Base-by-base conservation (phyloP, 2,888 invertebrate genomes). In the Drosophila seclusa region DNA sequence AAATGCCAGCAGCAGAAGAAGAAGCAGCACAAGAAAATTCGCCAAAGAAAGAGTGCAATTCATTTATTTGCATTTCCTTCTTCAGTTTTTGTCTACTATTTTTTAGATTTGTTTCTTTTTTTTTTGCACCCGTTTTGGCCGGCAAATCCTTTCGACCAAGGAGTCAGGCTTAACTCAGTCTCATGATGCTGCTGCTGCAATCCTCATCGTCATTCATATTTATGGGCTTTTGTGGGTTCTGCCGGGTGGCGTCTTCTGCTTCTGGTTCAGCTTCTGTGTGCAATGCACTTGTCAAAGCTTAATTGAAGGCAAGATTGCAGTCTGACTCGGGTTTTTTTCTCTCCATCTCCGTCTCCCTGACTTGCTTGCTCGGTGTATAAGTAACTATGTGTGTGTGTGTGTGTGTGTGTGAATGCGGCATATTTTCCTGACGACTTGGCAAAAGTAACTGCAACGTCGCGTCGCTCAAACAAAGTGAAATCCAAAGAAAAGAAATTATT, bases 221-320 rank as follows among this genome's bases (percentile, higher is more conserved):
- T 89, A 89, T 87, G 76, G 76, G 72, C 82, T 82, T 82, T 87
- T 82, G 81, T 86, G 83, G 82, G 71, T 61, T 67, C 40, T 59
- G 54, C 65, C 59, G 54, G 58, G 45, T 66, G 66, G 68, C 81
- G 68, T 71, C 84, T 71, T 63, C 66, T 73, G 42, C 69, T 70
- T 71, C 64, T 72, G 70, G 69, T 60, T 50, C 71, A 57, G n/a
- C 24, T 34, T 48, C 48, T 83, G 87, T 88, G 76, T 91, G 89
- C 89, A 80, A 69, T 91, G 91, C 91, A 91, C 91, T 91, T 91
- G 91, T 90, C 91, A 90, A 90, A 90, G 92, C 91, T 92, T 91
- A 92, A 91, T 91, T 91, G 91, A 91, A 91, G 91, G 90, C 92
- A 91, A 90, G 88, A 84, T 84, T 87, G 84, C 84, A 86, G 77